Conservation (phyloP, 1,140 invertebrate species). For the Drosophila nannoptera region DNA sequence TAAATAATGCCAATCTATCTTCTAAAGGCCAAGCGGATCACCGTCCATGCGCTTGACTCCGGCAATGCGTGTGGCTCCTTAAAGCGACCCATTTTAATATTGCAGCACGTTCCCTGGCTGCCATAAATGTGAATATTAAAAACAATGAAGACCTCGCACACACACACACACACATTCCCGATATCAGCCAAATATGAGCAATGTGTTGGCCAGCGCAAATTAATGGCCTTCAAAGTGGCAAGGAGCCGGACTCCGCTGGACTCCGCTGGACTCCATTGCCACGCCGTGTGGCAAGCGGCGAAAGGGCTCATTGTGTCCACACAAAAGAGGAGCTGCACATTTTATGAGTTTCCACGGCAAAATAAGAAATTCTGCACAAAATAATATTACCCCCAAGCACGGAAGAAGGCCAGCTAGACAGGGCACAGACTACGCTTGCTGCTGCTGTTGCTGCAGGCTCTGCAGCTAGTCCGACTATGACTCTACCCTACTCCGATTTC, state of each 20-base stretch:
- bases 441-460: neutral
- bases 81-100: constrained; percentile 44
- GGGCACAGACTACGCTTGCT: constrained; percentile 1
- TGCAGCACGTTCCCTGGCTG: constrained; percentile 9
- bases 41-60: constrained; percentile 27
- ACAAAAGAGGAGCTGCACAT: constrained; percentile 55
- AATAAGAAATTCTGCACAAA: constrained; percentile 74
- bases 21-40: constrained; percentile 41
- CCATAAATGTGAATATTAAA: constrained; percentile 30
- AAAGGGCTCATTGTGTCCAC: constrained; percentile 57
- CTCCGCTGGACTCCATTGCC: neutral
- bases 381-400: constrained; percentile 61
- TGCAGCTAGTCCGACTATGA: neutral
- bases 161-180: constrained; percentile 39
- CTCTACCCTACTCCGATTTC: no score
- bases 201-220: constrained; percentile 63
- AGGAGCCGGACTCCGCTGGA: constrained; percentile 25
- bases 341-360: constrained; percentile 72
- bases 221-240: constrained; percentile 73
- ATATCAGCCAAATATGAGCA: constrained; percentile 29
- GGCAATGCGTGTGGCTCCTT: constrained; percentile 36
- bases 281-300: constrained; percentile 34
- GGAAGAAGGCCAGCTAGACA: neutral
- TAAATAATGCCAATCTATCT: constrained; percentile 72
- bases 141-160: constrained; percentile 55